Evolutionary conservation across 1,140 invertebrate species (phyloP), one percentile per base, ranked within the genome.

Genomic region (Heliothis subflexa): DNA sequence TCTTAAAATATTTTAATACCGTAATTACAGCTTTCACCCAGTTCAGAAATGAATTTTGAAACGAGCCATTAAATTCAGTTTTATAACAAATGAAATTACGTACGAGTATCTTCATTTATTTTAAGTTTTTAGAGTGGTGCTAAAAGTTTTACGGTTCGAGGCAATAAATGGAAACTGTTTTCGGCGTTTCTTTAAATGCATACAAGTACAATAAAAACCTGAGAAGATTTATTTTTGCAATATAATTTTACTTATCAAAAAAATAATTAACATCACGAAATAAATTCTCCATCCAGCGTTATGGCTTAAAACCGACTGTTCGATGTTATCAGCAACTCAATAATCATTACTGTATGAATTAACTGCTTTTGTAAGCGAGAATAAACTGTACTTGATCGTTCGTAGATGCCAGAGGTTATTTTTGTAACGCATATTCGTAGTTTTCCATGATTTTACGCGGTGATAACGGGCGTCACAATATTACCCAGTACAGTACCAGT

Each of bases 51-150:
- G 5, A 3, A 18, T 33, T 57, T 57, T n/a, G 16, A 40, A 40
- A 10, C 28, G 9, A 57, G 72, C 3, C 21, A 16, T 50, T 74
- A 40, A 74, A 57, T 57, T 61, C 72, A 61, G 18, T 55, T 74
- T 74, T 61, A 62, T 61, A 12, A 50, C n/a, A 47, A n/a, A 72
- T 25, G 28, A 74, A 74, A 61, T 74, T 61, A 16, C 72, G 49
- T 61, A 40, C 33, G 33, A 40, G 33, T 40, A 59, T 74, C 72
- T 59, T 74, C 72, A 62, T 74, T 74, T 62, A 62, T 74, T 62
- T 61, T 71, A n/a, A 54, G n/a, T 18, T 55, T 52, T 55, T 21
- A 55, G 21, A 47, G 33, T 74, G 40, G 54, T 62, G 45, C 47
- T 62, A 61, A 61, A 74, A 47, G n/a, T 74, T 74, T 74, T 61